Base-by-base conservation (phyloP, 2,113 vertebrate genomes). In the Anolis sagrei region DNA sequence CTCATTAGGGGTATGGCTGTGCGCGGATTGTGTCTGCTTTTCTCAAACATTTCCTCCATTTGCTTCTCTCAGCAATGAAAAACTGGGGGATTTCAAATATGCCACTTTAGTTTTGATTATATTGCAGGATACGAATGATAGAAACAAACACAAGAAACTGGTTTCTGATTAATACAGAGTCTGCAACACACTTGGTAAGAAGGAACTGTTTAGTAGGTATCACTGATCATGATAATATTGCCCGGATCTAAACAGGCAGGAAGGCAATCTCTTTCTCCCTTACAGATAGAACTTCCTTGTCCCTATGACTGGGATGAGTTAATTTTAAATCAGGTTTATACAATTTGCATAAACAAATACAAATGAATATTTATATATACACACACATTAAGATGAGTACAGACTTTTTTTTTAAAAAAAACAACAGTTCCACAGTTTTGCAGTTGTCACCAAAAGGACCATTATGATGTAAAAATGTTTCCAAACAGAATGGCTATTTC, bases 11-110 rank as follows among this genome's bases (percentile, higher is more conserved):
- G 29, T 81, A 44, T 16, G 18, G 5, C 44, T 62, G 39, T 66
- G 68, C 44, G 8, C 39, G 39, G 34, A 2, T 0, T 78, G 3
- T 23, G 18, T 86, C 19, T 81, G 61, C 68, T 72, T 34, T 32
- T 54, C 0, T 1, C 29, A 83, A 87, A 83, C 76, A 25, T 81
- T 88, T 93, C 23, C 68, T 49, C 76, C 66, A 88, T 76, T 87
- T 5, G 5, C 6, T 82, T 61, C 1, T 44, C 32, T 79, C 66
- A 44, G 64, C 48, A 51, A 61, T 4, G 62, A 27, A 18, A 62
- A 32, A 27, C 19, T 89, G 25, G 14, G n/a, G 34, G 10, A 0
- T 23, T 76, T 54, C 39, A 80, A 90, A 91, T 83, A 32, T 66
- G 1, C 73, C 34, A 76, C 1, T 0, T 11, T 72, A 23, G 2